Evolutionary conservation across 2,797 vertebrate species (phyloP), one percentile per base, ranked within the genome.

Genomic region (Ispidina lecontei): DNA sequence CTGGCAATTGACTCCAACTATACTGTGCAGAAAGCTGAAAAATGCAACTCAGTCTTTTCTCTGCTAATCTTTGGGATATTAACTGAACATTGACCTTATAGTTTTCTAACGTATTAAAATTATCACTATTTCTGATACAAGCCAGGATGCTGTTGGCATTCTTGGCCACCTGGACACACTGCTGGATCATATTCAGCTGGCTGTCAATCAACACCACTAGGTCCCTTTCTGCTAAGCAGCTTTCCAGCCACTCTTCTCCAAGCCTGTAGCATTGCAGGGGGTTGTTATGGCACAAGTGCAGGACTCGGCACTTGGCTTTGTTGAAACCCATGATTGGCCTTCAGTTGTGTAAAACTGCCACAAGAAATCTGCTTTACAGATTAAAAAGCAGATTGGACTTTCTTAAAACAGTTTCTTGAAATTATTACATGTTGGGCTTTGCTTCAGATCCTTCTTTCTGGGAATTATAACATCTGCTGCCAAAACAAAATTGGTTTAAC

Each of bases 401-500:
- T 92, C 76, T 94, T 76, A 62, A 82, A 91, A 58, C 62, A 71
- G 79, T 86, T 74, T 33, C 37, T 91, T 91, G 67, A 91, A 90
- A 94, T 90, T 86, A 79, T 94, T 92, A 86, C 64, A 55, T 41
- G 14, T 4, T 47, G 56, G 71, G 75, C 67, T 95, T 91, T 84
- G 29, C 56, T 93, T 92, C 12, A 44, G 67, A 92, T 89, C 73
- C 54, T 74, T 94, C 82, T 92, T 95, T 95, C 91, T 91, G 80
- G 87, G 91, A 96, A 94, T 83, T 72, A 58, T 6, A 39, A 49
- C 3, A 2, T 44, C 46, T 60, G 21, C 67, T 93, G 91, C 75
- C 90, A 94, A 93, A 94, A 77, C 31, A 88, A 69, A 90, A 84
- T 87, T 73, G 89, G 90, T 79, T 95, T 80, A 92, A 88, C 81